Base-by-base conservation (phyloP, 2,797 vertebrate species). In the Enteromius treurensis region DNA sequence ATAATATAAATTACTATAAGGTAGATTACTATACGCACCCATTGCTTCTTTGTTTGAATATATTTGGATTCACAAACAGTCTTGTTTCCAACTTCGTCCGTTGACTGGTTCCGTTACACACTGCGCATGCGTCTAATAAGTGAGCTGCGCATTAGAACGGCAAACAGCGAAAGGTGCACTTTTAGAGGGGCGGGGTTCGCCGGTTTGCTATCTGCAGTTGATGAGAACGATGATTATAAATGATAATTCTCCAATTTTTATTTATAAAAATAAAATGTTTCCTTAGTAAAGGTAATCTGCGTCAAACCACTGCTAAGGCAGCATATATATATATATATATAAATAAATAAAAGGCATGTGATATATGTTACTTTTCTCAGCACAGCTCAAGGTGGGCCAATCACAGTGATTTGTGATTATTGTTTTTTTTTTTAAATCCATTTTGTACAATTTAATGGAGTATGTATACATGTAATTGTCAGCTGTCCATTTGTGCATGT, bases 1-100 rank as follows among this genome's bases (percentile, higher is more conserved):
- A 45, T 32, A 19, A 51, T 37, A 14, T 37, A 7, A 21, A 60
- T 37, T 0, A 45, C 9, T 51, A 11, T 7, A 51, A 62, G 10
- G 45, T 10, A 51, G 1, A 82, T 15, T 26, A 42, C 40, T 47
- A 69, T 76, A 75, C 81, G 32, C 26, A 82, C 81, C 81, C 81
- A 82, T 82, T 67, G 49, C 47, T 77, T 82, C 10, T 58, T 45
- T 65, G 10, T 42, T 42, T 32, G 11, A 74, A 76, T 37, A 74
- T 49, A 70, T 49, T 21, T 11, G 7, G 14, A 47, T 34, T 64
- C 15, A 65, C 45, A 67, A 76, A 65, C n/a, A 67, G 60, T 64
- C 42, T 64, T 21, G 14, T 26, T 53, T 40, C 10, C 60, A 76
- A 82, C 80, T 82, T 76, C n/a, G 62, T 55, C 71, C 47, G 58